Evolutionary conservation across 2,113 vertebrate genomes (phyloP).

Genomic region (Corythoichthys haematopterus): DNA sequence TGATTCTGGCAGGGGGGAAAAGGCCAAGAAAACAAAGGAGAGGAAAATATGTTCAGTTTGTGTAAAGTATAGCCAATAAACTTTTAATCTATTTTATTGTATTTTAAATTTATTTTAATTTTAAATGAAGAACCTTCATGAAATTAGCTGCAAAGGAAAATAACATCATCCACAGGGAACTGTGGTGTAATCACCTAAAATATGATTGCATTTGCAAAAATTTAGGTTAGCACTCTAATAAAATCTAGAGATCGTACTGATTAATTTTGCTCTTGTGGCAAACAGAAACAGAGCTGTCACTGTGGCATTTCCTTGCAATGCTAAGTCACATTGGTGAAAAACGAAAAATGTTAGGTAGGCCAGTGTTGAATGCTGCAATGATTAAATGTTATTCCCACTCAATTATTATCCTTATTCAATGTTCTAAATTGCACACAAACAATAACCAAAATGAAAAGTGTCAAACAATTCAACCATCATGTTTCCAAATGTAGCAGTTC

Average conservation of each 20-base stretch:
- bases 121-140: neutral
- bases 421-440: no score
- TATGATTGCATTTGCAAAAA: neutral
- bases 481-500: no score
- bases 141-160: neutral
- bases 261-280: neutral
- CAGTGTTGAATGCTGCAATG: no score
- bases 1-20: no score
- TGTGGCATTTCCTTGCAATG: slow-evolving; percentile 16
- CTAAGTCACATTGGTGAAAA: slow-evolving; percentile 24
- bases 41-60: no score
- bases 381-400: no score
- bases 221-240: neutral
- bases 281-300: slow-evolving; percentile 4
- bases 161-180: neutral
- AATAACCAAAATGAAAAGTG: no score
- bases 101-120: neutral
- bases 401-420: no score
- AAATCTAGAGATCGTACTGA: neutral
- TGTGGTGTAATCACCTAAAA: slow-evolving; percentile 2
- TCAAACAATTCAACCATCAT: no score
- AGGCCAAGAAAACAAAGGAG: no score
- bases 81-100: no score
- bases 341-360: neutral
- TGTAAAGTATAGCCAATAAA: no score